Percentiles rank a stretch among this genome's conserved stretches.
Evolutionary conservation across 1,140 invertebrate species (phyloP).

Genomic region (Magallana ariakensis): DNA sequence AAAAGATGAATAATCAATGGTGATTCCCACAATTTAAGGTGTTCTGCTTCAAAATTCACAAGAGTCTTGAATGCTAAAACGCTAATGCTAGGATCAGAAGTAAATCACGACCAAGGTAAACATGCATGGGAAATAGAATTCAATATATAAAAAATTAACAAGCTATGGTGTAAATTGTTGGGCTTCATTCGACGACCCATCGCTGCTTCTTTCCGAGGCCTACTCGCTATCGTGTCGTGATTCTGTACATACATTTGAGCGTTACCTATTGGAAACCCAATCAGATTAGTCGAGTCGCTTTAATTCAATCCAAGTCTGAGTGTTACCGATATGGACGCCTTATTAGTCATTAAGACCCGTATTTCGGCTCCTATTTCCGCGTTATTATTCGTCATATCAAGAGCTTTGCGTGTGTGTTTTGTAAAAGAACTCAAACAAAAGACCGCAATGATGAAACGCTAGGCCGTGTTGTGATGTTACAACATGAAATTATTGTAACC

Average conservation of each 20-base stretch:
- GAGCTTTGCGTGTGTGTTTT: background rate
- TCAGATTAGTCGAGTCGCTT: background rate
- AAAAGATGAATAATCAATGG: too few species aligned
- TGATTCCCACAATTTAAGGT: too few species aligned
- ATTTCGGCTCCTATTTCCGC: slow-evolving; percentile 17
- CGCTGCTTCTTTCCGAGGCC: too few species aligned
- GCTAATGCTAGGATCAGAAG: too few species aligned
- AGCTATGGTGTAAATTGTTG: too few species aligned
- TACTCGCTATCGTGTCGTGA: too few species aligned
- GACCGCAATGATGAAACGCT: background rate
- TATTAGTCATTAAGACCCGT: slow-evolving; percentile 17
- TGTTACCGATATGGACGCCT: background rate
- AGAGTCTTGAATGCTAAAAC: too few species aligned
- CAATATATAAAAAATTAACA: too few species aligned
- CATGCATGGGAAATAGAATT: too few species aligned
- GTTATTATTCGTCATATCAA: background rate
- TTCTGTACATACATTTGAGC: background rate
- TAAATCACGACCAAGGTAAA: too few species aligned
- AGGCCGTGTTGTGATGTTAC: background rate
- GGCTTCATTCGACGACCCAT: too few species aligned
- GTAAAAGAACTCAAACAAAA: background rate
- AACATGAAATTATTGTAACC: background rate
- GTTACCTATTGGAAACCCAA: slow-evolving; percentile 13
- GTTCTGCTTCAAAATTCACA: too few species aligned
- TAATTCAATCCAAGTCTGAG: background rate